Evolutionary conservation across 2,113 vertebrate genomes (phyloP).

Genomic region (Hymenochirus boettgeri): DNA sequence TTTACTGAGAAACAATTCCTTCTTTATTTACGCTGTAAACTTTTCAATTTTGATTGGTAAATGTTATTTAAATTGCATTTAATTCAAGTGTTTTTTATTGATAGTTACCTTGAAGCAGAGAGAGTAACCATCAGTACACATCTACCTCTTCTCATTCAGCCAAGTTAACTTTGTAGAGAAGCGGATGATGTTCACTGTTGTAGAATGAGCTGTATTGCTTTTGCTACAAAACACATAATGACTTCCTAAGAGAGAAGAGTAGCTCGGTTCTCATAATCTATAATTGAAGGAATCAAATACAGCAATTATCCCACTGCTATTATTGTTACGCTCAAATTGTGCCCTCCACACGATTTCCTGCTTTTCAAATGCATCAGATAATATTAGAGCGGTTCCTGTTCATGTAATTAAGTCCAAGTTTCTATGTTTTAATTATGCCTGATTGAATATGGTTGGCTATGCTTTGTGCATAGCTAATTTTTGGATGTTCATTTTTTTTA

Average conservation of each 20-base stretch:
- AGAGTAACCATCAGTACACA: constrained; percentile 29
- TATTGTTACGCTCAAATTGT: constrained; percentile 54
- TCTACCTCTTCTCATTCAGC: constrained; percentile 36
- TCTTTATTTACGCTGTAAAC: constrained; percentile 19
- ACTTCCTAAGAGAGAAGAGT: constrained; percentile 52
- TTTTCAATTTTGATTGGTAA: constrained; percentile 15
- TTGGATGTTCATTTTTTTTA: neutral
- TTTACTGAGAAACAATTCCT: neutral
- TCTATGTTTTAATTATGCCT: constrained; percentile 32
- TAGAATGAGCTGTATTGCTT: constrained; percentile 46
- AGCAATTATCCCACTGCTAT: constrained; percentile 55
- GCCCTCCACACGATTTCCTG: constrained; percentile 56
- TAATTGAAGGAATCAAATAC: constrained; percentile 57
- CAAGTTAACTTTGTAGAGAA: constrained; percentile 30
- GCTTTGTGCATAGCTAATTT: neutral
- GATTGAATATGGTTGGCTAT: constrained; percentile 11
- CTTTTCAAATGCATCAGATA: constrained; percentile 52
- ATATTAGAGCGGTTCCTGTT: constrained; percentile 48
- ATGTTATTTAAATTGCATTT: constrained; percentile 32
- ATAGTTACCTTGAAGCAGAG: constrained; percentile 39
- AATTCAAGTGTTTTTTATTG: constrained; percentile 23
- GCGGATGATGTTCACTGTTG: constrained; percentile 56
- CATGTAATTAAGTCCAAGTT: constrained; percentile 50
- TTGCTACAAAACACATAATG: constrained; percentile 52
- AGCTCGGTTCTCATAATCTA: constrained; percentile 49